phyloP scores from a whole-genome alignment of 2,888 invertebrate genomes.

The Scaptomyza polygonia region DNA sequence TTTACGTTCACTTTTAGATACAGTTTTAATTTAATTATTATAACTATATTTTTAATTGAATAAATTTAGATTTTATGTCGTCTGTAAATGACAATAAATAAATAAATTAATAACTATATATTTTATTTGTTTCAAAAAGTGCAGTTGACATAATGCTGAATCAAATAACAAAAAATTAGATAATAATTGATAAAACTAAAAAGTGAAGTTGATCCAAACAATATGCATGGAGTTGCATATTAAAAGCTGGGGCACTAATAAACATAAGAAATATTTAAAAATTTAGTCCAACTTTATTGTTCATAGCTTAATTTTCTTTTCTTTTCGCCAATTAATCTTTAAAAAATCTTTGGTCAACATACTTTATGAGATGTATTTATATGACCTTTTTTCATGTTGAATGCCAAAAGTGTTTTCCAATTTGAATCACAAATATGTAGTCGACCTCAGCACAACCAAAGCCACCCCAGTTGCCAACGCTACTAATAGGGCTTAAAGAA shows the following conservation, averaged over 20 bases:
- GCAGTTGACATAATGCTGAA: no score
- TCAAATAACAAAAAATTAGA: no score
- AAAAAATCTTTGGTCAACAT: conserved; percentile 13
- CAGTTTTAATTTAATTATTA: no score
- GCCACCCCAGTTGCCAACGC: neutral
- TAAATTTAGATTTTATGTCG: no score
- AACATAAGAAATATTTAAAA: neutral
- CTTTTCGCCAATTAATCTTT: neutral
- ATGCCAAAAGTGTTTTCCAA: conserved; percentile 59
- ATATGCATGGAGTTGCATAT: no score
- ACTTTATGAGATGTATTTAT: neutral
- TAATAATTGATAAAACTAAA: no score
- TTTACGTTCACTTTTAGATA: no score
- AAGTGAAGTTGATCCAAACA: no score
- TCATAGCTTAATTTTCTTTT: neutral
- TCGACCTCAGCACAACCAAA: neutral
- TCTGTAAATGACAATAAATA: no score
- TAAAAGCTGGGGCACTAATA: neutral
- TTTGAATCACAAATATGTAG: conserved; percentile 52
- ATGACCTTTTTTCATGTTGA: conserved; percentile 34
- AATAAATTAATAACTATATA: no score
- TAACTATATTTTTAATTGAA: no score
- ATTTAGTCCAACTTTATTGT: neutral
- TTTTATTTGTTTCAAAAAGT: no score
- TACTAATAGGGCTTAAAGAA: conserved; percentile 50